phyloP scores from a whole-genome alignment of 2,797 vertebrate genomes.

The Nyctibius grandis region DNA sequence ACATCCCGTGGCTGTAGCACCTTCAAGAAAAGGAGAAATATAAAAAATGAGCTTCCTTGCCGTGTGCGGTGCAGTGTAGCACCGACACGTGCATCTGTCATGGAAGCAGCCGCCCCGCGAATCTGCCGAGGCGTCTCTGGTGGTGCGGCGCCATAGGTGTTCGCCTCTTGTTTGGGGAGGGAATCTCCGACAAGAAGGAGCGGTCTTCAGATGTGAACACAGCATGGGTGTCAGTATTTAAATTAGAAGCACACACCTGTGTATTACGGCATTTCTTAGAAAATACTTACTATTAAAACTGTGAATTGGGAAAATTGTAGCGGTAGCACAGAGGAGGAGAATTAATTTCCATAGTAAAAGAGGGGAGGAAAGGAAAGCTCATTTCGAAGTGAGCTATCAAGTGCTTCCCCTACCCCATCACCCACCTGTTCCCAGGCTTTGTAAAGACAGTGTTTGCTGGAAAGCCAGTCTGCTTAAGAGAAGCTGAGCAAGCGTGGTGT shows the following conservation, averaged over 20 bases:
- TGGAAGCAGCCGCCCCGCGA: background rate
- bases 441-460: background rate
- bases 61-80: accelerated
- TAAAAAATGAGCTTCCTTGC: background rate
- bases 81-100: background rate
- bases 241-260: constrained; percentile 50
- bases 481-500: background rate
- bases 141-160: background rate
- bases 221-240: constrained; percentile 42
- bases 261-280: constrained; percentile 2
- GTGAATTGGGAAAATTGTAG: constrained; percentile 51
- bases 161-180: background rate
- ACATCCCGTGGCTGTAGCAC: background rate
- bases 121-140: accelerated
- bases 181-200: background rate
- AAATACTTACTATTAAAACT: constrained; percentile 51
- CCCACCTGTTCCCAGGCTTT: background rate
- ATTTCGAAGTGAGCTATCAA: background rate
- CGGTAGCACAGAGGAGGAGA: background rate
- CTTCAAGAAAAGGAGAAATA: background rate
- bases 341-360: constrained; percentile 15
- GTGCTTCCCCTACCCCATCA: background rate
- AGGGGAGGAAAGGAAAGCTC: background rate
- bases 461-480: background rate
- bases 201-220: background rate